Percentiles rank a stretch among this genome's conserved stretches.
These are phyloP conservation scores for Oreochromis niloticus DNA, from an alignment of 2,113 vertebrate genomes.

Conservation along the genomic window DNA sequence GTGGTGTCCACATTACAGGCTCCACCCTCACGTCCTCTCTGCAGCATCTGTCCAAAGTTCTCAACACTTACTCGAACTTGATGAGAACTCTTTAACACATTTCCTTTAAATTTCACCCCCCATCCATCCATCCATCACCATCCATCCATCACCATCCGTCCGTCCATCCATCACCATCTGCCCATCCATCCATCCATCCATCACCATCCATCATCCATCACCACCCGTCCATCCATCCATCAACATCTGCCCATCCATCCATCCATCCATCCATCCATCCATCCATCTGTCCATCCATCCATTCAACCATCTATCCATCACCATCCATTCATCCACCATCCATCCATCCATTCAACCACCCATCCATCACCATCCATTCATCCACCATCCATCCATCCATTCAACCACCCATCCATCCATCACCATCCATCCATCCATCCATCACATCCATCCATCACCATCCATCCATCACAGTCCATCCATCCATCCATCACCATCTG, in stretches of 20 bases:
- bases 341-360: accelerated
- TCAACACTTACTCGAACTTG: not conserved
- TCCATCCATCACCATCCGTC: too few species aligned
- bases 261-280: too few species aligned
- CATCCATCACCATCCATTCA: accelerated
- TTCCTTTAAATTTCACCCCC: not conserved
- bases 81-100: not conserved
- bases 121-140: too few species aligned
- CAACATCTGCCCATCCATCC: too few species aligned
- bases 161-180: too few species aligned
- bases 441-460: accelerated
- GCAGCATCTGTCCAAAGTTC: not conserved
- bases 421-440: accelerated
- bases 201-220: too few species aligned
- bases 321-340: accelerated
- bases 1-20: not conserved
- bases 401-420: accelerated
- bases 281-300: too few species aligned
- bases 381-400: accelerated
- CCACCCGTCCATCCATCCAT: too few species aligned
- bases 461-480: accelerated
- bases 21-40: not conserved
- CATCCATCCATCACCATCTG: too few species aligned
- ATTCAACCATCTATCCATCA: too few species aligned
- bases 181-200: too few species aligned